Evolutionary conservation across 2,888 invertebrate species (phyloP).

Genomic region (Drosophila barbarae): DNA sequence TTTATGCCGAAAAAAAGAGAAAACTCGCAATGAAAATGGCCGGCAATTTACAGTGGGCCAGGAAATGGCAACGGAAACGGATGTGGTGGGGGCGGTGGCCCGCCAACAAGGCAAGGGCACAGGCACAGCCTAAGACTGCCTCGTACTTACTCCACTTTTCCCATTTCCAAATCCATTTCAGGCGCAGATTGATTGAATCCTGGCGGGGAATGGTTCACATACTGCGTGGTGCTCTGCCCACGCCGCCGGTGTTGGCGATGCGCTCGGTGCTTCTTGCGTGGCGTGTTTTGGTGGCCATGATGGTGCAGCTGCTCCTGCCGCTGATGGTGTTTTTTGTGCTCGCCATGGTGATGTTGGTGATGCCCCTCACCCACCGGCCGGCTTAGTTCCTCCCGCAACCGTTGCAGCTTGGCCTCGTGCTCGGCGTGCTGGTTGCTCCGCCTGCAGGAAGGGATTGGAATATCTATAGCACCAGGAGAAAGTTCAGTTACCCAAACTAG

Average conservation of each 20-base stretch:
- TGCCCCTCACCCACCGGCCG: slow-evolving; percentile 62
- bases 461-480: too few relatives aligned
- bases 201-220: slow-evolving; percentile 75
- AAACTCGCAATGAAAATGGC: slow-evolving; percentile 59
- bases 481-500: not conserved
- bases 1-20: slow-evolving; percentile 47
- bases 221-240: slow-evolving; percentile 43
- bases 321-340: slow-evolving; percentile 36
- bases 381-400: slow-evolving; percentile 76
- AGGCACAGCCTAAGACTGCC: not conserved
- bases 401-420: slow-evolving; percentile 72
- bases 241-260: slow-evolving; percentile 48
- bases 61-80: slow-evolving; percentile 70
- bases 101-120: not conserved
- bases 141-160: slow-evolving; percentile 71
- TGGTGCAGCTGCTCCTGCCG: slow-evolving; percentile 28
- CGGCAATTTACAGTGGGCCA: slow-evolving; percentile 62
- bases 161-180: slow-evolving; percentile 61
- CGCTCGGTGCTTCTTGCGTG: slow-evolving; percentile 46
- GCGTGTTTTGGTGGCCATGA: slow-evolving; percentile 37
- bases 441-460: slow-evolving; percentile 34
- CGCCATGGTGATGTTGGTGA: slow-evolving; percentile 12
- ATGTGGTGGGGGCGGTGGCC: slow-evolving; percentile 42
- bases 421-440: slow-evolving; percentile 63
- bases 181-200: slow-evolving; percentile 61